These are phyloP conservation scores for Cryptotermes secundus DNA, from an alignment of 1,140 invertebrate species.

Conservation along the genomic window DNA sequence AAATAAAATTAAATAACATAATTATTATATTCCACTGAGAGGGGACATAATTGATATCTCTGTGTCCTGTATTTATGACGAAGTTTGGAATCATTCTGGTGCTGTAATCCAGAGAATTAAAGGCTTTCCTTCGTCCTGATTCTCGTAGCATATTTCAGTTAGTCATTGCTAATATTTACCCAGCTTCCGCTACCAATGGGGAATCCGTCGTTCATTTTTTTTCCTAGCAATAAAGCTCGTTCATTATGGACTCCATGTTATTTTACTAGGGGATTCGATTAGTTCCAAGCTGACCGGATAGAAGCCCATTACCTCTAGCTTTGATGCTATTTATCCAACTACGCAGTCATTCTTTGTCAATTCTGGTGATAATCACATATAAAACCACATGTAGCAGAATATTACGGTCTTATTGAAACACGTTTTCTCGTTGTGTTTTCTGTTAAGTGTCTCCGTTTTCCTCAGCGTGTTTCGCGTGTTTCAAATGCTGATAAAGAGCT, in stretches of 20 bases:
- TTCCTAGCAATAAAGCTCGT: background rate
- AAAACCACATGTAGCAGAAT: background rate
- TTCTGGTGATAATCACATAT: background rate
- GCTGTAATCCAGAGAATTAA: background rate
- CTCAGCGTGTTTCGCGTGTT: too few species aligned
- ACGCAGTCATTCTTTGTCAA: background rate
- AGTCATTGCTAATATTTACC: background rate
- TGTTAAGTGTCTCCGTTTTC: too few species aligned
- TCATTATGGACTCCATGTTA: background rate
- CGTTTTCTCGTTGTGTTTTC: too few species aligned
- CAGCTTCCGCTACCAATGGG: background rate
- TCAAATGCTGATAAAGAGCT: too few species aligned
- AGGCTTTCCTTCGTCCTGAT: background rate
- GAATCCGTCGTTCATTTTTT: background rate
- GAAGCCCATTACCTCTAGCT: background rate
- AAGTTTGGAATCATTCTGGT: background rate
- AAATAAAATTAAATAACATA: background rate
- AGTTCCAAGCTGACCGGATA: background rate
- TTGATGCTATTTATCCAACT: background rate
- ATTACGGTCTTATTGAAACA: too few species aligned
- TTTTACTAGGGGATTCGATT: background rate
- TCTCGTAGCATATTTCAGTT: background rate
- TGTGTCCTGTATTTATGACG: background rate
- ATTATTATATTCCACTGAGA: background rate
- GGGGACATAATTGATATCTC: background rate